Conservation (phyloP, 2,888 invertebrate genomes). For the Lamellibrachia columna region DNA sequence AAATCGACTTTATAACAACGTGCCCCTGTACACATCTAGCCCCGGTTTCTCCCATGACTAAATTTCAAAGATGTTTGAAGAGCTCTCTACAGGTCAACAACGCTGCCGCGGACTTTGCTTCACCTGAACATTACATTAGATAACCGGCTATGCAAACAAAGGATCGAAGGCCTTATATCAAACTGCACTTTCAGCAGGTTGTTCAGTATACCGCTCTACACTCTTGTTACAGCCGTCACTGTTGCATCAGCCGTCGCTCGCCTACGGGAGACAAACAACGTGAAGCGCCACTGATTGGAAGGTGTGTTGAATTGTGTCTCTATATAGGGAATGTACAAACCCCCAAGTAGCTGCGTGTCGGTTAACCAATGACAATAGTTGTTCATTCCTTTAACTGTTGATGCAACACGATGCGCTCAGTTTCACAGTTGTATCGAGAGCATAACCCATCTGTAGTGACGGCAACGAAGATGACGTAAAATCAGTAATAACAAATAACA, state of each 20-base stretch:
- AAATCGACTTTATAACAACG: too few species aligned
- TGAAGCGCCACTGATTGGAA: not conserved
- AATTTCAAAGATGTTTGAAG: too few species aligned
- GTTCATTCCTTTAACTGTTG: too few species aligned
- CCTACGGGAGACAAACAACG: not conserved
- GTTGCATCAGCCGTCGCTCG: not conserved
- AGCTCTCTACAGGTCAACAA: too few species aligned
- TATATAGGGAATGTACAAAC: not conserved
- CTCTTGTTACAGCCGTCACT: not conserved
- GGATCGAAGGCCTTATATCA: not conserved
- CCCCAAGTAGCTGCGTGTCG: not conserved
- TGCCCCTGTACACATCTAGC: too few species aligned
- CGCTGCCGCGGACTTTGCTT: not conserved
- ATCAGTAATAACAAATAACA: too few species aligned
- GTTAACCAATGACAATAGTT: too few species aligned
- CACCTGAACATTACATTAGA: not conserved
- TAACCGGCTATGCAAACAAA: not conserved
- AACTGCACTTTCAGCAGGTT: not conserved
- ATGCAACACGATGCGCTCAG: too few species aligned
- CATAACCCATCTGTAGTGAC: too few species aligned
- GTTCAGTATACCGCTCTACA: not conserved
- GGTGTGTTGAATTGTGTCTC: not conserved
- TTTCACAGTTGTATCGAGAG: too few species aligned
- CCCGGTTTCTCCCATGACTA: too few species aligned
- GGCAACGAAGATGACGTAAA: too few species aligned